A percentile compares a stretch with the other conserved stretches of the same genome.
phyloP scores from a whole-genome alignment of 1,140 invertebrate genomes.

The Linepithema humile region DNA sequence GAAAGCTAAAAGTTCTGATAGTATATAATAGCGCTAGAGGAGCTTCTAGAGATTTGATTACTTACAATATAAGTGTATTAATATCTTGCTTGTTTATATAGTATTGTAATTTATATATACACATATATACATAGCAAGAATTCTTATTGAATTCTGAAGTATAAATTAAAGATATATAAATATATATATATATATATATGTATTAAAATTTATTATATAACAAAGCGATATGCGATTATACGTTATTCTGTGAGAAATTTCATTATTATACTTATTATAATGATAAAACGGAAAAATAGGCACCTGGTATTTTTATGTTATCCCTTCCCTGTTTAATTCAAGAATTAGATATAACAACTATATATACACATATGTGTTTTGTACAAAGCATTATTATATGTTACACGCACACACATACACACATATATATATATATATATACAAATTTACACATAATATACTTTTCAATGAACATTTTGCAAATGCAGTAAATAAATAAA shows the following conservation, averaged over 20 bases:
- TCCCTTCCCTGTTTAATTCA: background rate
- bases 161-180: conserved; percentile 62
- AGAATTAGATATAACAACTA: background rate
- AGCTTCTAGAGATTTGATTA: conserved; percentile 76
- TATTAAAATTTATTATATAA: conserved; percentile 67
- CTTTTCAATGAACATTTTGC: conserved; percentile 20
- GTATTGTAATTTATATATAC: conserved; percentile 77
- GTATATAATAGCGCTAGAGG: conserved; percentile 68
- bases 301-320: conserved; percentile 50
- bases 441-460: background rate
- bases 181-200: conserved; percentile 64
- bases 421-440: background rate
- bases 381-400: too few relatives aligned
- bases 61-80: conserved; percentile 70
- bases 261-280: conserved; percentile 69
- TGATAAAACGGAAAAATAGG: conserved; percentile 54
- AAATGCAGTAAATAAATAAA: conserved; percentile 5
- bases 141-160: conserved; percentile 58
- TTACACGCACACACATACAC: background rate
- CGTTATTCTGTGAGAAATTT: conserved; percentile 67
- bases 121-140: conserved; percentile 24
- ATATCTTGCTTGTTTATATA: conserved; percentile 77
- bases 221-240: conserved; percentile 61
- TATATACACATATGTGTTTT: too few relatives aligned
- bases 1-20: conserved; percentile 67